Evolutionary conservation across 2,888 invertebrate genomes (phyloP), one percentile per base, ranked within the genome.

Genomic region (Aromia moschata): DNA sequence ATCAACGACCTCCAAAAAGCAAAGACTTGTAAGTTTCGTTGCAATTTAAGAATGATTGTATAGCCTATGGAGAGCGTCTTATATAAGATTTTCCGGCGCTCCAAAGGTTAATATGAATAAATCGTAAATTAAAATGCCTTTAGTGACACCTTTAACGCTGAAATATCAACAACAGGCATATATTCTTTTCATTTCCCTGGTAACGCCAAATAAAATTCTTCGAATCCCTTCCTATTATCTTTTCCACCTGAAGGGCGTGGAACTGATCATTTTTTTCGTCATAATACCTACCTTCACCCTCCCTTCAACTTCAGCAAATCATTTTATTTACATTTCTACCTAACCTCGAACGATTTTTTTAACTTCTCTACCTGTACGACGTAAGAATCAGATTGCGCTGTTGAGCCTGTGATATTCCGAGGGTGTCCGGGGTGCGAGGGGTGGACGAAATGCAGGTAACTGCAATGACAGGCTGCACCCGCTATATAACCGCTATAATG

Each of bases 401-500:
- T 56, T 47, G 41, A 56, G 47, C 43, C 18, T 11, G 17, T 52
- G 52, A 37, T 58, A 31, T 36, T 44, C 30, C 5, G 15, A 15
- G 56, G 65, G 41, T n/a, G 31, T 18, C 49, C 37, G 56, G 56
- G 60, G 49, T 33, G 64, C 56, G 60, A 63, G 56, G 56, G 63
- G 64, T 56, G 62, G 56, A 44, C 63, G 73, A 73, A 69, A 71
- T 74, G 72, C 78, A 78, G 78, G 78, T 77, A 77, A 74, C 72
- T 75, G 74, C 75, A 77, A 74, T 76, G 74, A 76, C 76, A 76
- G 75, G 72, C 74, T 70, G 73, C 71, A 70, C 69, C 71, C 73
- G 73, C 74, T 75, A 73, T 72, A 69, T 64, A 66, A 68, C 67
- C 53, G 25, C 41, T 52, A 52, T 52, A 52, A 52, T 41, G 41